Base-by-base conservation (phyloP, 2,113 vertebrate species). In the Mungos mungo region DNA sequence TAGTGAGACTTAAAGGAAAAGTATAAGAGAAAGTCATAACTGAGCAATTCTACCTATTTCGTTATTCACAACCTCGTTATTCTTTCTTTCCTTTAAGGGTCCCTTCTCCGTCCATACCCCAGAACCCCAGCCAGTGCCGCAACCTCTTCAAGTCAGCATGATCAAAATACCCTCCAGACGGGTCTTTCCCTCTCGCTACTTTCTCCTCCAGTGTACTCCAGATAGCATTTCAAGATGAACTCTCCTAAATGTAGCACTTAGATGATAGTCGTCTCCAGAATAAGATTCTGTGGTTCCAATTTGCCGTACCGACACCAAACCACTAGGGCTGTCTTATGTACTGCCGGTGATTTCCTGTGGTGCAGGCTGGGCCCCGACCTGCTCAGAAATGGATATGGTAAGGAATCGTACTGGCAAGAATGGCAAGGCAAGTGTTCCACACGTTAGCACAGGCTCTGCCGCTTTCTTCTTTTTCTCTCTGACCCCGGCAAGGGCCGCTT, bases 1-100 rank as follows among this genome's bases (percentile, higher is more conserved):
- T 57, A 54, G 35, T 76, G 72, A 85, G 57, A 85, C 72, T 95
- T 60, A 94, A 85, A 93, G 41, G 77, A 50, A 95, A 85, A 38
- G 1, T 33, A 7, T 54, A 84, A 38, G 25, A 45, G 25, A 35
- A 89, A 54, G 25, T 72, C 31, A 60, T 90, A 66, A 82, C 0
- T 80, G 57, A 92, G 38, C 35, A 35, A 82, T 35, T 95, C 35
- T 38, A n/a, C 9, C 25, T 91, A 41, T 41, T 41, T 74, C 14
- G 1, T 93, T 88, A 68, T 88, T 81, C 3, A n/a, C 33, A 81
- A 50, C 12, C 7, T 81, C 25, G 2, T 47, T 93, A 25, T 77
- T 72, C n/a, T 88, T 80, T 65, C 9, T 83, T 92, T 57, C 25
- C 41, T 76, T 54, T 65, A 89, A 92, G 18, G 12, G 38, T 65